Conservation (phyloP, 2,797 vertebrate species). For the Synanceia verrucosa region DNA sequence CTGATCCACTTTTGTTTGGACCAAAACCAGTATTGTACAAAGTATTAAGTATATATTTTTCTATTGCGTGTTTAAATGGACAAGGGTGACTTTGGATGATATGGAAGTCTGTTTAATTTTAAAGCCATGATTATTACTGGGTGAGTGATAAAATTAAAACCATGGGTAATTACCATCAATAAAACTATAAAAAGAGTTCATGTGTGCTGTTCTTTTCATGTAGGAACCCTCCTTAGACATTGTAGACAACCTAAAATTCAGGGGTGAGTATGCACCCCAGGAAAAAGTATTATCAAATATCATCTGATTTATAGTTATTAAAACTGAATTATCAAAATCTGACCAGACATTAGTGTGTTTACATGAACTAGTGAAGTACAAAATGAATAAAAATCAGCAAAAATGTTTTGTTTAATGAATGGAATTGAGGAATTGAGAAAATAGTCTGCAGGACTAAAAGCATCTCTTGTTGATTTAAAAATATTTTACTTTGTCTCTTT, state of each 20-base stretch:
- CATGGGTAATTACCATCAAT: constrained; percentile 99
- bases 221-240: no score
- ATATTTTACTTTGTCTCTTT: not conserved
- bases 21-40: constrained; percentile 99
- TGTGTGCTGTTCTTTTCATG: not conserved
- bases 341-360: not conserved
- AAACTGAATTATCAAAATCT: not conserved
- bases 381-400: not conserved
- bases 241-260: no score
- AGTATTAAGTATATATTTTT: constrained; percentile 99
- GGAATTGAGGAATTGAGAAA: no score
- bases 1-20: constrained; percentile 99
- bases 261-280: no score
- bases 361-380: not conserved
- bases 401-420: not conserved
- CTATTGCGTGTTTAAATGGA: constrained; percentile 99
- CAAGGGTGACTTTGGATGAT: constrained; percentile 99
- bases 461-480: no score
- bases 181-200: constrained; percentile 87
- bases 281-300: no score
- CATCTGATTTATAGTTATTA: not conserved
- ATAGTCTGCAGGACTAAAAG: no score
- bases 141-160: constrained; percentile 98
- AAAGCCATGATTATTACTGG: constrained; percentile 99
- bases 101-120: constrained; percentile 99